Evolutionary conservation across 1,140 invertebrate species (phyloP).

Genomic region (Centruroides vittatus): DNA sequence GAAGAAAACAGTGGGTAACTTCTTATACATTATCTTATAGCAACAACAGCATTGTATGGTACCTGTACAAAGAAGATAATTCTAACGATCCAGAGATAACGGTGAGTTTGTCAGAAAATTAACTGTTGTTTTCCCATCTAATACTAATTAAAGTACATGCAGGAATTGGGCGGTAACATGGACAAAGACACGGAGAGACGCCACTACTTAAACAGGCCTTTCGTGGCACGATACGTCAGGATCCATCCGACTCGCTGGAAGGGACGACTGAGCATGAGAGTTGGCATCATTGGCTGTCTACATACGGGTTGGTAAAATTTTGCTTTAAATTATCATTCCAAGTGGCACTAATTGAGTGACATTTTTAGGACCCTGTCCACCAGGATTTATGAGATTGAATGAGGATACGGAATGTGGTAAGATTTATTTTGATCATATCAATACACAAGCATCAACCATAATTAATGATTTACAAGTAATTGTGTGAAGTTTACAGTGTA

Average conservation of each 20-base stretch:
- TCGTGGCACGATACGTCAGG: constrained; percentile 36
- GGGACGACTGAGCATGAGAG: constrained; percentile 35
- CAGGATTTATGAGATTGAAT: constrained; percentile 38
- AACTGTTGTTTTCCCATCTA: too few relatives aligned
- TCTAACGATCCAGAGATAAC: constrained; percentile 39
- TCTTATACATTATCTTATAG: constrained; percentile 40
- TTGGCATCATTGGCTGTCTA: constrained; percentile 38
- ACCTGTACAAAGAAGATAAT: constrained; percentile 41
- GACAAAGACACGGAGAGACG: constrained; percentile 37
- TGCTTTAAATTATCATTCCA: background rate
- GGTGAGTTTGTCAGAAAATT: too few relatives aligned
- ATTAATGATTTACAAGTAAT: too few relatives aligned
- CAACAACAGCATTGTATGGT: constrained; percentile 40
- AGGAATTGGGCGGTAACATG: constrained; percentile 42
- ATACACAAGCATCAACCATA: too few relatives aligned
- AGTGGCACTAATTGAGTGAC: background rate
- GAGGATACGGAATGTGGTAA: constrained; percentile 38
- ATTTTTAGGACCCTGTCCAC: constrained; percentile 26
- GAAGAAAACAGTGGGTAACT: constrained; percentile 38
- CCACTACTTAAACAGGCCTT: constrained; percentile 40
- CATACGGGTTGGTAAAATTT: constrained; percentile 26
- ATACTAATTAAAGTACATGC: background rate
- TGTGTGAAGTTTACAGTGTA: too few relatives aligned
- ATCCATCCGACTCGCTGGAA: constrained; percentile 39
- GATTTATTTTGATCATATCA: constrained; percentile 5